A percentile compares a stretch with the other conserved stretches of the same genome.
These are phyloP conservation scores for Meda fulgida DNA, from an alignment of 2,797 vertebrate genomes.

Conservation along the genomic window DNA sequence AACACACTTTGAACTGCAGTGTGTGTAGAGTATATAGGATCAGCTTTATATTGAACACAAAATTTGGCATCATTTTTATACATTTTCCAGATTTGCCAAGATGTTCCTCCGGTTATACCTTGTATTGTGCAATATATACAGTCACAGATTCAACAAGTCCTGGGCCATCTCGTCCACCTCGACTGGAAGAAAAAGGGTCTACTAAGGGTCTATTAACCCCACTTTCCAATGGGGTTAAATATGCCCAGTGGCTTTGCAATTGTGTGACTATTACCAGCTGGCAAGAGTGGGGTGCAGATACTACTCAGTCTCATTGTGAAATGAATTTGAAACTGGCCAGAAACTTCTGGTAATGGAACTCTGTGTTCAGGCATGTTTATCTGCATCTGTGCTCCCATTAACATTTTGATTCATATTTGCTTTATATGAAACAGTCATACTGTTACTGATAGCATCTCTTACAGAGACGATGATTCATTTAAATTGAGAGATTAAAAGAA, in stretches of 20 bases:
- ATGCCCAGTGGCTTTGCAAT: too few relatives aligned
- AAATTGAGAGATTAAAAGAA: background rate
- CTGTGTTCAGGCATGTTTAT: background rate
- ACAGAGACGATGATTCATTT: conserved; percentile 22
- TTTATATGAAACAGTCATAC: conserved; percentile 6
- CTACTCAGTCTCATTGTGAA: background rate
- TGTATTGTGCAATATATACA: background rate
- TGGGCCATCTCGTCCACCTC: background rate
- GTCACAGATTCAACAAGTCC: background rate
- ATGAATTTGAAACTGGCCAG: background rate
- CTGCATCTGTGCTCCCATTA: background rate
- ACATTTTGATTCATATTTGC: background rate
- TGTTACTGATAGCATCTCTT: background rate
- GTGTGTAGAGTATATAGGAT: background rate
- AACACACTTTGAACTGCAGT: background rate
- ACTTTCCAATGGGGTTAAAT: background rate
- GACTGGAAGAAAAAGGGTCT: background rate
- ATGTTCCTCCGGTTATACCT: background rate
- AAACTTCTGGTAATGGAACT: background rate
- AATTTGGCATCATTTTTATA: background rate
- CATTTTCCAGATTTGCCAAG: background rate
- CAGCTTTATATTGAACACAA: background rate
- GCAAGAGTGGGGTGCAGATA: background rate
- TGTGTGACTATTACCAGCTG: background rate
- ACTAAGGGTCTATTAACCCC: background rate